Conservation (phyloP, 2,113 vertebrate genomes). For the Coregonus clupeaformis region DNA sequence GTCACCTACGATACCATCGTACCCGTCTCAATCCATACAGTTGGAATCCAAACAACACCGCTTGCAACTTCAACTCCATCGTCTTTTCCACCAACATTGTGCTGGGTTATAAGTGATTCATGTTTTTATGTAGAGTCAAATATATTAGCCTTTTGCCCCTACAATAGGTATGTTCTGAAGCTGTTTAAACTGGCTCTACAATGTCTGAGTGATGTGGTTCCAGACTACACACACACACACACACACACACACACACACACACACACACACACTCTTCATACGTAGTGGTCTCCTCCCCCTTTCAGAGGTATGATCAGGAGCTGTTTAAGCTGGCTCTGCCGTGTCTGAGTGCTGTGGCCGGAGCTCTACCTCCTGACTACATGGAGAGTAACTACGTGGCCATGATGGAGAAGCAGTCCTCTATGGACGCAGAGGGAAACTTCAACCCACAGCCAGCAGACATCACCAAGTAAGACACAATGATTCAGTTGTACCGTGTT, state of each 20-base stretch:
- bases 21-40: no score
- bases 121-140: no score
- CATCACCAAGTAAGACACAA: constrained; percentile 81
- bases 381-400: constrained; percentile 96
- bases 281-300: constrained; percentile 20
- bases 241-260: no score
- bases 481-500: neutral
- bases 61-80: no score
- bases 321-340: constrained; percentile 93
- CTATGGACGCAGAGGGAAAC: constrained; percentile 94
- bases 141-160: no score
- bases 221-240: constrained; percentile 79
- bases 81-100: no score
- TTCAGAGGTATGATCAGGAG: constrained; percentile 92
- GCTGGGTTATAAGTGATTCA: no score
- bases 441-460: constrained; percentile 95
- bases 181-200: constrained; percentile 93
- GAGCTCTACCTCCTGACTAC: constrained; percentile 94
- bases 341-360: constrained; percentile 91
- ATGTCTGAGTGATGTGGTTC: constrained; percentile 91
- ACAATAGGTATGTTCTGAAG: constrained; percentile 79
- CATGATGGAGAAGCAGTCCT: constrained; percentile 96
- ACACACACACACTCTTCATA: constrained; percentile 9
- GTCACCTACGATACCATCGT: no score
- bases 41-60: no score